These are phyloP conservation scores for Watsonalla binaria DNA, from an alignment of 2,888 invertebrate species.

Conservation along the genomic window DNA sequence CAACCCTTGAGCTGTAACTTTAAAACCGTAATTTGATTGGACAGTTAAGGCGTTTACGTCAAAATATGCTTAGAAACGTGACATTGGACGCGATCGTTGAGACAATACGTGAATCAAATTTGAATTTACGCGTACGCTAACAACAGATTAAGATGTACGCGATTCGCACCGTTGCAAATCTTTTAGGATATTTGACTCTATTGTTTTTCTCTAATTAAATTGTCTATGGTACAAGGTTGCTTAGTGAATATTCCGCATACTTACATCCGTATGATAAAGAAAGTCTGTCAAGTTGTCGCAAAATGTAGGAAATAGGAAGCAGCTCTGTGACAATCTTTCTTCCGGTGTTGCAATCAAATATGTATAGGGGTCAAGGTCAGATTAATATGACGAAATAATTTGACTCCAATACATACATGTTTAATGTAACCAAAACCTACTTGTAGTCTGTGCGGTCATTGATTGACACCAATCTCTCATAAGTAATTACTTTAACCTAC, in stretches of 20 bases:
- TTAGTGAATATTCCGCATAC: constrained; percentile 20
- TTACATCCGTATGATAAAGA: constrained; percentile 40
- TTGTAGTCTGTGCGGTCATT: background rate
- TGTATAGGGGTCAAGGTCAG: constrained; percentile 48
- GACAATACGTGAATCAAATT: constrained; percentile 61
- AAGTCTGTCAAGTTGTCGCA: constrained; percentile 53
- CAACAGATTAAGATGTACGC: constrained; percentile 22
- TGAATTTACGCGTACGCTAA: constrained; percentile 30
- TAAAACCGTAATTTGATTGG: constrained; percentile 31
- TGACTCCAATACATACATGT: constrained; percentile 10
- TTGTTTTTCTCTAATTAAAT: constrained; percentile 25
- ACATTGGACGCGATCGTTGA: constrained; percentile 51
- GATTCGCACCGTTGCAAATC: constrained; percentile 20
- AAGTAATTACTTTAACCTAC: no score
- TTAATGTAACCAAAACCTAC: constrained; percentile 3
- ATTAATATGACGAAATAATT: constrained; percentile 7
- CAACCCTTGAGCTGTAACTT: constrained; percentile 17
- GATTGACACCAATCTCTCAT: background rate
- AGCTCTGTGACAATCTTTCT: constrained; percentile 39
- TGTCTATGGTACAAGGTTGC: constrained; percentile 18
- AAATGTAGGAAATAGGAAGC: constrained; percentile 59
- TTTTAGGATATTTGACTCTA: constrained; percentile 17
- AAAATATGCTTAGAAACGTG: constrained; percentile 50
- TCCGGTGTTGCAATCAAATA: constrained; percentile 38
- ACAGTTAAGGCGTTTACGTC: constrained; percentile 24